Percentiles rank a stretch among this genome's conserved stretches.
These are phyloP conservation scores for Lepidurus couesii DNA, from an alignment of 1,140 invertebrate genomes.

Conservation along the genomic window DNA sequence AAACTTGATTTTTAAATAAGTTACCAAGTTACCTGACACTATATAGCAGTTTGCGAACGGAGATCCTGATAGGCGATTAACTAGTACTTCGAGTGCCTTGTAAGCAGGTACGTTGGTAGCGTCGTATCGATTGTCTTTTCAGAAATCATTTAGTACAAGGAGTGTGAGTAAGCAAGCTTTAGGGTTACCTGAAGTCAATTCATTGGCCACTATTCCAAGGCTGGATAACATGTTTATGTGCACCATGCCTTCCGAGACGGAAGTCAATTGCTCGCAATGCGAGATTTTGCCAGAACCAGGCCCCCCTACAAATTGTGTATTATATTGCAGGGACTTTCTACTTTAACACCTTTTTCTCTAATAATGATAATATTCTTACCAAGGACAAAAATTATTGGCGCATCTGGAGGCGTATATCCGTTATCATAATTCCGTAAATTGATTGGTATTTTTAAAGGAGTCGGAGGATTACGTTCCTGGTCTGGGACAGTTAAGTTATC, in stretches of 20 bases:
- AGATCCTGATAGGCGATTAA: slow-evolving; percentile 90
- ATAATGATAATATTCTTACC: slow-evolving; percentile 48
- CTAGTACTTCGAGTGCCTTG: slow-evolving; percentile 78
- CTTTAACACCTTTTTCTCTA: neutral
- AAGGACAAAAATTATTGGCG: slow-evolving; percentile 80
- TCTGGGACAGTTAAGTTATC: slow-evolving; percentile 52
- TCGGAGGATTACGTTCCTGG: slow-evolving; percentile 63
- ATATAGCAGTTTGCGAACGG: slow-evolving; percentile 84
- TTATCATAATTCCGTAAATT: slow-evolving; percentile 67
- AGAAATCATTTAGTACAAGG: slow-evolving; percentile 42
- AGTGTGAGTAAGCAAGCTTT: slow-evolving; percentile 23
- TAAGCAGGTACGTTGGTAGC: slow-evolving; percentile 74
- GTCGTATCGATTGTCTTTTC: slow-evolving; percentile 61
- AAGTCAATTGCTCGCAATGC: slow-evolving; percentile 79
- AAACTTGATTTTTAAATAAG: neutral
- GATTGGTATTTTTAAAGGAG: slow-evolving; percentile 57
- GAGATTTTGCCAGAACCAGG: slow-evolving; percentile 88
- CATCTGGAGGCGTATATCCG: slow-evolving; percentile 72
- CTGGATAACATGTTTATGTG: slow-evolving; percentile 89
- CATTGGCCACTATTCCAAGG: slow-evolving; percentile 76
- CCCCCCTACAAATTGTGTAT: slow-evolving; percentile 54
- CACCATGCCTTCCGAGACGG: slow-evolving; percentile 71
- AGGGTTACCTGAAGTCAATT: slow-evolving; percentile 62
- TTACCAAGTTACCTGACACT: slow-evolving; percentile 47
- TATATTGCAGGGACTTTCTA: too few relatives aligned